Base-by-base conservation (phyloP, 1,140 invertebrate genomes). In the Trissolcus basalis region DNA sequence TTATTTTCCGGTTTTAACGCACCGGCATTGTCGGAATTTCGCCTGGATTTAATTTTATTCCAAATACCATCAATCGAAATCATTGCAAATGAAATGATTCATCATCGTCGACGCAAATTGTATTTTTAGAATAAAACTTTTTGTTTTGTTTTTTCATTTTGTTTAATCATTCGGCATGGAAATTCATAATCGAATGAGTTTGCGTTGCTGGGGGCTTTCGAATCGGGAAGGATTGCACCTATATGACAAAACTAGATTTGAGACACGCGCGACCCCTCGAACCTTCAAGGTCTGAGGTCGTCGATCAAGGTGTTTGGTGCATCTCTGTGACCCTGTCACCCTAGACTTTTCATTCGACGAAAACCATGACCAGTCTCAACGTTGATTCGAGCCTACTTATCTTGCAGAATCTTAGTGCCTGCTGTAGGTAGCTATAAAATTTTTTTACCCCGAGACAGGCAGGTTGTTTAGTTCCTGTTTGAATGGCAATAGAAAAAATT, bases 351-450 rank as follows among this genome's bases (percentile, higher is more conserved):
- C 6, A 67, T 59, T 51, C 39, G 47, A 55, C 64, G 48, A 41
- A 77, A 75, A 83, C 82, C 85, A 86, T 86, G 86, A 88, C 86
- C 86, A 87, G 83, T 86, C 86, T 86, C 86, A 87, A 88, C 71
- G 77, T 80, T 79, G 78, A 80, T 83, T 80, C 68, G 67, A 61
- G 47, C 51, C 69, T 59, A 44, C 54, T 75, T 36, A 43, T 45
- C 44, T 64, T 11, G 47, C 36, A 69, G 32, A 49, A 19, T 12
- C 49, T 49, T 47, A n/a, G n/a, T n/a, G n/a, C n/a, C n/a, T n/a
- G n/a, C n/a, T n/a, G n/a, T n/a, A n/a, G n/a, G 65, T 12, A 10
- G 8, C 60, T 65, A 39, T 70, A 43, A 54, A 16, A 68, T 61
- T 72, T 72, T 65, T 36, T 58, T 27, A 1, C 14, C 45, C 43